Evolutionary conservation across 2,113 vertebrate genomes (phyloP).

Genomic region (Thunnus maccoyii): DNA sequence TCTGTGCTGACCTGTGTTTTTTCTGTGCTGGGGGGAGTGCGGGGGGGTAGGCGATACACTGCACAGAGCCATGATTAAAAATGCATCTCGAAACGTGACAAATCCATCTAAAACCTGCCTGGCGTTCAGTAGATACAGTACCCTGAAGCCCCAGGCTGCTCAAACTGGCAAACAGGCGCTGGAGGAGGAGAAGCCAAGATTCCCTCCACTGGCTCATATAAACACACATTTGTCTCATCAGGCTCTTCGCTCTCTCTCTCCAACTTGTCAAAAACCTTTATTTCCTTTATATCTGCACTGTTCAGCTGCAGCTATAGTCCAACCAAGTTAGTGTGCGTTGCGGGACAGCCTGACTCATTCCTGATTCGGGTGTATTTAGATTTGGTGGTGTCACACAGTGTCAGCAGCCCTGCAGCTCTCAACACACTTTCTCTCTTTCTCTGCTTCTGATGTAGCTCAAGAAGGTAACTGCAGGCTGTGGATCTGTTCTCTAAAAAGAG

Average conservation of each 20-base stretch:
- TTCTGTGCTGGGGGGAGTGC: constrained; percentile 14
- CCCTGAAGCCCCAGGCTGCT: neutral
- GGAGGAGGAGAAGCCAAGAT: neutral
- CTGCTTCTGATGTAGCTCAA: neutral
- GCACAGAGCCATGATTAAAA: constrained; percentile 21
- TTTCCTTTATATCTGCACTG: neutral
- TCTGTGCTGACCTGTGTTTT: constrained; percentile 59
- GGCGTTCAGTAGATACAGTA: neutral
- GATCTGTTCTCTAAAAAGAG: neutral
- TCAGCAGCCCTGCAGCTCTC: constrained; percentile 13
- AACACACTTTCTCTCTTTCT: neutral
- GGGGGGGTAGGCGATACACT: constrained; percentile 3
- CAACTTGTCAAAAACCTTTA: neutral
- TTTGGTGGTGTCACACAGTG: constrained; percentile 12
- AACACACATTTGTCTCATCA: neutral
- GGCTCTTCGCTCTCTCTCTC: neutral
- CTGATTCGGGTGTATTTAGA: constrained; percentile 7
- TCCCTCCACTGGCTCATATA: neutral
- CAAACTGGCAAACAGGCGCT: neutral
- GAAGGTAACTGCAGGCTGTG: neutral
- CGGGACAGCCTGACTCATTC: constrained; percentile 9
- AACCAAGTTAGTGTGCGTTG: neutral
- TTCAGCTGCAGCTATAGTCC: constrained; percentile 15
- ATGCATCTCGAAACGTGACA: constrained; percentile 31
- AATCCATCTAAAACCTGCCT: constrained; percentile 16